Percentiles rank a stretch among this genome's conserved stretches.
Evolutionary conservation across 1,140 invertebrate species (phyloP).

Genomic region (Meteorus sp.): DNA sequence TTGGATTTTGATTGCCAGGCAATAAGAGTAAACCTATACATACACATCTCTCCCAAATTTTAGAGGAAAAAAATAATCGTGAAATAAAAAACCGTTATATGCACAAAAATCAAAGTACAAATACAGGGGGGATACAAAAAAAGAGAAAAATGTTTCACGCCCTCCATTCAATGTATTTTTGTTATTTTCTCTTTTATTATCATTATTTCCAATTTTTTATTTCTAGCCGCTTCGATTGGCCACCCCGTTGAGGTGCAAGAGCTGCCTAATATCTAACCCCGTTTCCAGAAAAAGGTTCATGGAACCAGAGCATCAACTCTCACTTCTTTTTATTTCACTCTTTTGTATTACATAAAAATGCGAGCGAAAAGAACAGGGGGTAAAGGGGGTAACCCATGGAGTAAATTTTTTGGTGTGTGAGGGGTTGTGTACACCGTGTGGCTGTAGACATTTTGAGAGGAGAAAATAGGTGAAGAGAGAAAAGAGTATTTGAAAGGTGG

Average conservation of each 20-base stretch:
- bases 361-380: conserved; percentile 5
- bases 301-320: not conserved
- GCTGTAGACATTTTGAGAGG: no score
- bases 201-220: no score
- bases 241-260: conserved; percentile 20
- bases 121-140: not conserved
- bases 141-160: conserved; percentile 17
- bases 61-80: not conserved
- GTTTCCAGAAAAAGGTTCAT: conserved; percentile 24
- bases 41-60: no score
- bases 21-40: conserved; percentile 7
- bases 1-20: conserved; percentile 6
- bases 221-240: conserved; percentile 24
- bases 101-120: no score
- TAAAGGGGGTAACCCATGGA: conserved; percentile 22
- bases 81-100: conserved; percentile 26
- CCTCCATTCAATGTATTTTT: not conserved
- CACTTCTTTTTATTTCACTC: no score
- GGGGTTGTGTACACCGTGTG: conserved; percentile 5
- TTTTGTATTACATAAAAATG: conserved; percentile 29
- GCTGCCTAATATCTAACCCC: conserved; percentile 31
- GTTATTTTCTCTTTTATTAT: conserved; percentile 12
- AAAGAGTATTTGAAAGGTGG: conserved; percentile 4
- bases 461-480: conserved; percentile 3
- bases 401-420: conserved; percentile 5